Evolutionary conservation across 2,113 vertebrate species (phyloP).

Genomic region (Myotis brandtii): DNA sequence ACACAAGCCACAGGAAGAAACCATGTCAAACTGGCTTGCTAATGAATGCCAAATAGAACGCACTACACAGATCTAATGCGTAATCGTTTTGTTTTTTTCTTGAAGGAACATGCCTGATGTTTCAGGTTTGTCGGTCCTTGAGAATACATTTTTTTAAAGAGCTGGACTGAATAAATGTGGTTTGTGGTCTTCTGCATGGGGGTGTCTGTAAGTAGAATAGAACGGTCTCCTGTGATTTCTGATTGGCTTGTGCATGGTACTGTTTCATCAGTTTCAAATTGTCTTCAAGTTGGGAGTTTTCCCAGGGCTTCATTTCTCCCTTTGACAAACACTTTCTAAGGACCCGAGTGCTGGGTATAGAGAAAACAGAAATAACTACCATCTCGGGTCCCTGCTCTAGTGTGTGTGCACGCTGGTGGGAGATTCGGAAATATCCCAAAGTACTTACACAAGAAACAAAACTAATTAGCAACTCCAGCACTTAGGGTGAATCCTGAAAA

Average conservation of each 20-base stretch:
- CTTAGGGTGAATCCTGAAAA: neutral
- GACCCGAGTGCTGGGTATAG: neutral
- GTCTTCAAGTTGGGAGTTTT: slow-evolving; percentile 72
- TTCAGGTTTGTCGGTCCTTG: neutral
- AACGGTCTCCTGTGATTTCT: neutral
- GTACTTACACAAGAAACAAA: neutral
- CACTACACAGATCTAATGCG: neutral
- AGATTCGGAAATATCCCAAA: neutral
- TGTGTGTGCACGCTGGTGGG: neutral
- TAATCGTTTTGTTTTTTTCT: slow-evolving; percentile 6
- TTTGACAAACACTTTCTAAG: slow-evolving; percentile 4
- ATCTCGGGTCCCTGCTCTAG: neutral
- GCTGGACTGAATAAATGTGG: neutral
- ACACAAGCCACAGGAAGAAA: neutral
- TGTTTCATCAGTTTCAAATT: slow-evolving; percentile 50
- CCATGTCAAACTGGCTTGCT: slow-evolving; percentile 31
- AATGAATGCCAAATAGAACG: slow-evolving; percentile 40
- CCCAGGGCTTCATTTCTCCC: slow-evolving; percentile 7
- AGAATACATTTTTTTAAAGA: slow-evolving; percentile 17
- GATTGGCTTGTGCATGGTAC: neutral
- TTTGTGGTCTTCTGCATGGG: neutral
- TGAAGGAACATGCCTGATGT: too few relatives aligned
- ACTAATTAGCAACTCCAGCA: neutral
- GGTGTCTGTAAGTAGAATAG: neutral
- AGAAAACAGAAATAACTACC: neutral